Evolutionary conservation across 2,797 vertebrate species (phyloP), one percentile per base, ranked within the genome.

Genomic region (Macropus fuliginosus): DNA sequence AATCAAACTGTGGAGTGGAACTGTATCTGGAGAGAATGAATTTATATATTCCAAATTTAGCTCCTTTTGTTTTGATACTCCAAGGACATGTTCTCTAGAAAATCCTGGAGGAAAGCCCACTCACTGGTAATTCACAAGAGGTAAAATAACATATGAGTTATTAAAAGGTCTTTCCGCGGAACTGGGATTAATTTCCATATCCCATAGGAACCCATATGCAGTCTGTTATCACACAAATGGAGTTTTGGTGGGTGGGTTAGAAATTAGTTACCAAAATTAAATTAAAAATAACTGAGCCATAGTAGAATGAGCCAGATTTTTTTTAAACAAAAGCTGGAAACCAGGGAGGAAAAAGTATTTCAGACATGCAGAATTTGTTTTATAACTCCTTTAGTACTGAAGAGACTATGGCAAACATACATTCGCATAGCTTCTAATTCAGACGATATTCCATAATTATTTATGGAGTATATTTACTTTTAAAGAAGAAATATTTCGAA

Each of bases 61-160:
- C 91, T 95, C 46, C 91, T 94, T 91, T 90, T 95, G 54, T 59
- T 97, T 97, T 97, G 93, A 97, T 97, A 98, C 57, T 95, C 62
- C 97, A 96, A 95, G 96, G 98, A 97, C 91, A 81, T 98, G 90
- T 97, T 97, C 96, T 94, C 95, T 94, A 97, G 95, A 96, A 98
- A 98, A 96, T 95, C 95, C 95, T 98, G 96, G 97, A 98, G 93
- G 94, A 98, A 98, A 98, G 56, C 93, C 97, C 94, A 92, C 97
- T 98, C 95, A 90, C 97, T 98, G 96, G 97, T 98, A 98, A 98
- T 96, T 98, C 96, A 94, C 95, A 93, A 93, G 94, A 96, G 57
- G 96, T 97, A 97, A 98, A 98, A 98, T 98, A 98, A 97, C 97
- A 97, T 98, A 98, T 98, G 97, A 98, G 98, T 98, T 98, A 98